Evolutionary conservation across 2,888 invertebrate genomes (phyloP).

Genomic region (Conistra vaccinii): DNA sequence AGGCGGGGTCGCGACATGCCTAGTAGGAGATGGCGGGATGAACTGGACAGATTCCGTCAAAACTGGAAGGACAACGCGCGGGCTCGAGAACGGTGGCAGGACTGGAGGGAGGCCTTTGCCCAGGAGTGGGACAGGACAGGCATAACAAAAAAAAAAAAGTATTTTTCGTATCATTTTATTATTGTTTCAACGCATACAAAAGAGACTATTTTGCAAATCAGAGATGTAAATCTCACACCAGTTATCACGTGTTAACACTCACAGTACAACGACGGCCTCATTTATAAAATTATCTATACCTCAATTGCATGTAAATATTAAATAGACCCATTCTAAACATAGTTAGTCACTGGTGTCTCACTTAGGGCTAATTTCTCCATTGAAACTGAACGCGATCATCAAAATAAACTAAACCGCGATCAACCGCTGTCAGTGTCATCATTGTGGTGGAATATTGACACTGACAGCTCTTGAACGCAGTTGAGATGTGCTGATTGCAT

Average conservation of each 20-base stretch:
- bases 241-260: constrained; percentile 23
- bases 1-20: not conserved
- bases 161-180: constrained; percentile 69
- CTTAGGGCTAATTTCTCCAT: not conserved
- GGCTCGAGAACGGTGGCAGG: not conserved
- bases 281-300: constrained; percentile 48
- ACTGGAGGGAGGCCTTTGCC: not conserved
- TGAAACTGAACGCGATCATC: not conserved
- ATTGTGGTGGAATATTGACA: not conserved
- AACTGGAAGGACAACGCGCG: not conserved
- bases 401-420: not conserved
- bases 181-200: constrained; percentile 77
- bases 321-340: constrained; percentile 40
- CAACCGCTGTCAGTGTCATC: not conserved
- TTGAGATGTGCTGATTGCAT: no score
- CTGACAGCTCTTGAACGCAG: not conserved
- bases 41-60: not conserved
- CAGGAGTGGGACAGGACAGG: not conserved
- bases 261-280: constrained; percentile 26
- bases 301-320: constrained; percentile 37
- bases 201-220: constrained; percentile 76
- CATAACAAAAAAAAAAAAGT: not conserved
- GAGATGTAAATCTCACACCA: constrained; percentile 57
- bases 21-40: not conserved
- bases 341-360: constrained; percentile 44